Evolutionary conservation across 2,888 invertebrate genomes (phyloP), one percentile per base, ranked within the genome.

Genomic region (Dynastes grantii): DNA sequence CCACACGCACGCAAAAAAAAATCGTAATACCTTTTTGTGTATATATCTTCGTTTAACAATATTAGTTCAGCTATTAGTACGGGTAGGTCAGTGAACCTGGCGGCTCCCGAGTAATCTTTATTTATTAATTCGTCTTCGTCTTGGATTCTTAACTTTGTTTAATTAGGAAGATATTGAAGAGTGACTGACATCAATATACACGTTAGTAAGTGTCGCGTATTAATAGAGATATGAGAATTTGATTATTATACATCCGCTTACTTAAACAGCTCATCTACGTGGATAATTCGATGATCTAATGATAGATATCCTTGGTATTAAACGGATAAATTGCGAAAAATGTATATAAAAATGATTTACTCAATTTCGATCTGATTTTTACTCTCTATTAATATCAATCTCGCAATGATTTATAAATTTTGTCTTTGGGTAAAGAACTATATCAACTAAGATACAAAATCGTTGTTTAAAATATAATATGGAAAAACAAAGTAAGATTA

Each of bases 91-190:
- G 22, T 75, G 73, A 75, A 61, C 73, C 63, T 68, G 29, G 27
- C 29, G 11, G 51, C 27, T 68, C 68, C 65, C 65, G 40, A 65
- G 45, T 40, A 45, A 61, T 61, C 73, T 75, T 45, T 45, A 71
- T 67, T 13, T 55, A 75, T 61, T 61, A 61, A 45, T 45, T 75
- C 45, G 45, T 45, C 58, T 32, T 40, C 40, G 29, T 61, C 40
- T 45, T 61, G 45, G 61, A 58, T 75, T 22, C 40, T 61, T 75
- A 71, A 71, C 71, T 55, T 71, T 71, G 71, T 71, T 71, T 71
- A 71, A 71, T 71, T 71, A 55, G 32, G 55, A 58, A 58, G 55
- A 55, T 71, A 71, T 71, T 71, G 71, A 71, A 37, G 37, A 71
- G 37, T 71, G 55, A 32, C 71, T 71, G 71, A 27, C 71, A 53